Evolutionary conservation across 2,113 vertebrate species (phyloP).

Genomic region (Solea senegalensis): DNA sequence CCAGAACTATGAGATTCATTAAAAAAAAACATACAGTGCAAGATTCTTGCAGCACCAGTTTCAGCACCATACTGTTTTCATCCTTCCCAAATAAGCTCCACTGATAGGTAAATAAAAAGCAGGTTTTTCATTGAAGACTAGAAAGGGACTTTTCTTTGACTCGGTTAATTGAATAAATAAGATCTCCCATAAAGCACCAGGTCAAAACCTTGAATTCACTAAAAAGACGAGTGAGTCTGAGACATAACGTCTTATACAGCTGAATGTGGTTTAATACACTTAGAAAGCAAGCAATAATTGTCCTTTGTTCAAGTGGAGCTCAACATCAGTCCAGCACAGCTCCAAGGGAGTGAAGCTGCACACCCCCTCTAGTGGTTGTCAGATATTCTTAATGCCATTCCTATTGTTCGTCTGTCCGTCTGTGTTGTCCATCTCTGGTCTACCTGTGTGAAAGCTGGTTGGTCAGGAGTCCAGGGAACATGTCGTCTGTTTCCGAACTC

Average conservation of each 20-base stretch:
- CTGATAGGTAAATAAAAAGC: background rate
- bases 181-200: slow-evolving; percentile 35
- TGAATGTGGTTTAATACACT: slow-evolving; percentile 41
- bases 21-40: slow-evolving; percentile 22
- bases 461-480: slow-evolving; percentile 85
- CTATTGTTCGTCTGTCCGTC: slow-evolving; percentile 11
- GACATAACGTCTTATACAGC: slow-evolving; percentile 12
- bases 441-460: slow-evolving; percentile 88
- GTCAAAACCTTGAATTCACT: slow-evolving; percentile 27
- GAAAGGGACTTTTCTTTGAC: background rate
- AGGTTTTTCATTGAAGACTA: slow-evolving; percentile 7
- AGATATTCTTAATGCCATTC: slow-evolving; percentile 14
- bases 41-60: slow-evolving; percentile 42
- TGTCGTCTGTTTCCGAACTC: slow-evolving; percentile 86
- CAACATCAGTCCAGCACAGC: slow-evolving; percentile 24
- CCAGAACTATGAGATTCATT: slow-evolving; percentile 11
- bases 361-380: slow-evolving; percentile 80
- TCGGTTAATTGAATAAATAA: slow-evolving; percentile 42
- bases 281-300: slow-evolving; percentile 39
- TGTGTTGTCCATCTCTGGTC: slow-evolving; percentile 35
- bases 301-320: slow-evolving; percentile 32
- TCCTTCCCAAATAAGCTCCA: slow-evolving; percentile 7
- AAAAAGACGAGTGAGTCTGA: slow-evolving; percentile 2
- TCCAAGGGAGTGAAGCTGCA: slow-evolving; percentile 25
- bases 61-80: slow-evolving; percentile 20